Percentiles rank a stretch among this genome's conserved stretches.
Evolutionary conservation across 2,797 vertebrate genomes (phyloP).

Genomic region (Amniataba percoides): DNA sequence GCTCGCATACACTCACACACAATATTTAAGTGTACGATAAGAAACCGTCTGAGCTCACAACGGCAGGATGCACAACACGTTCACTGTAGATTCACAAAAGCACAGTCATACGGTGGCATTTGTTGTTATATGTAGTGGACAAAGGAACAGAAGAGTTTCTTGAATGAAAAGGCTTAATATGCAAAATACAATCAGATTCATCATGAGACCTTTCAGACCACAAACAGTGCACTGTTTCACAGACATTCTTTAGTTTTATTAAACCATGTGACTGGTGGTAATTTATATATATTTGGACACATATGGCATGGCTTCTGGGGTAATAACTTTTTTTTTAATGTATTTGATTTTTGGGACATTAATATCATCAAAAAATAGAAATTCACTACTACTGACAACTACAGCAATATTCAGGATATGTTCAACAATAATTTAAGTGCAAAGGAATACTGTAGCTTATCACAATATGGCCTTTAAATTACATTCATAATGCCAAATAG

Average conservation of each 20-base stretch:
- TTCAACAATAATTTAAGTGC: slow-evolving; percentile 70
- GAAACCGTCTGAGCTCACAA: slow-evolving; percentile 27
- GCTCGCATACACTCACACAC: slow-evolving; percentile 30
- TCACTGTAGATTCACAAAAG: slow-evolving; percentile 60
- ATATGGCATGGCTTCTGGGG: slow-evolving; percentile 31
- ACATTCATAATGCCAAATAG: slow-evolving; percentile 73
- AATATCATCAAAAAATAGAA: slow-evolving; percentile 63
- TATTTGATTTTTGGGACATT: slow-evolving; percentile 31
- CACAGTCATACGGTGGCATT: slow-evolving; percentile 40
- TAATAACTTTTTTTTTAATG: slow-evolving; percentile 11
- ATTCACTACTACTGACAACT: slow-evolving; percentile 51
- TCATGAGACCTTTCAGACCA: background rate
- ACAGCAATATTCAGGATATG: slow-evolving; percentile 64
- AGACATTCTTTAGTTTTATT: slow-evolving; percentile 23
- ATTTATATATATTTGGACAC: slow-evolving; percentile 23
- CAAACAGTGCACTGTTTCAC: slow-evolving; percentile 14
- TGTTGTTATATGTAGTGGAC: slow-evolving; percentile 30
- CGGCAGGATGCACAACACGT: slow-evolving; percentile 39
- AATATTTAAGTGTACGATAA: slow-evolving; percentile 38
- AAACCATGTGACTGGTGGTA: slow-evolving; percentile 4
- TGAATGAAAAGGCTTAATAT: slow-evolving; percentile 53
- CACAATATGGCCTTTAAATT: slow-evolving; percentile 71
- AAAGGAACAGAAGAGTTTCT: slow-evolving; percentile 32
- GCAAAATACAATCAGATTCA: slow-evolving; percentile 43
- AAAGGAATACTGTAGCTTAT: slow-evolving; percentile 63